Evolutionary conservation across 2,888 invertebrate genomes (phyloP).

Genomic region (Yponomeuta cagnagella): DNA sequence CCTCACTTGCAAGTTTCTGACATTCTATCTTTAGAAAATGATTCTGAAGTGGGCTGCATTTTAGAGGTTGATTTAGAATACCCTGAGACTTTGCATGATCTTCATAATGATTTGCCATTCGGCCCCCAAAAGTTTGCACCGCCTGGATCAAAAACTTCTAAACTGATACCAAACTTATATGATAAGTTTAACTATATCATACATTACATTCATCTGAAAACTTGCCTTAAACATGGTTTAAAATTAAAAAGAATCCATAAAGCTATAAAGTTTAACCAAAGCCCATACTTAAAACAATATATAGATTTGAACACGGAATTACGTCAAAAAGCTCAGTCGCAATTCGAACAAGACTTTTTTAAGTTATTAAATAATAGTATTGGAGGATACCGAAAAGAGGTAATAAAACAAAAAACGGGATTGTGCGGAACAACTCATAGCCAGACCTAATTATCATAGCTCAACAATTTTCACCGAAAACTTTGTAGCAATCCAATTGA

Average conservation of each 20-base stretch:
- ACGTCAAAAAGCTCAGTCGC: slow-evolving; percentile 4
- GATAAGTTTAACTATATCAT: slow-evolving; percentile 31
- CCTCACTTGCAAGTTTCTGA: too few species aligned
- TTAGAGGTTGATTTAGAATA: too few species aligned
- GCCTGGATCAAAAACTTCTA: slow-evolving; percentile 21
- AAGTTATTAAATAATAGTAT: slow-evolving; percentile 22
- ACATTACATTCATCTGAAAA: slow-evolving; percentile 30
- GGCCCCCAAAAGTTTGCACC: slow-evolving; percentile 21
- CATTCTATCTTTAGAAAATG: too few species aligned
- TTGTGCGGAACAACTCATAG: slow-evolving; percentile 12
- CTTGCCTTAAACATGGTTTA: slow-evolving; percentile 30
- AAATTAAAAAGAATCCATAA: slow-evolving; percentile 29
- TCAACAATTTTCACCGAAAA: slow-evolving; percentile 17
- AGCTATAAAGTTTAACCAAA: slow-evolving; percentile 31
- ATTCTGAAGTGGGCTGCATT: too few species aligned
- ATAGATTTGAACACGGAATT: slow-evolving; percentile 24
- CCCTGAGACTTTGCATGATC: slow-evolving; percentile 7
- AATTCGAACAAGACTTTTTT: slow-evolving; percentile 24
- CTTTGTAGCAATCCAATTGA: slow-evolving; percentile 23
- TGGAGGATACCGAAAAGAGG: slow-evolving; percentile 22
- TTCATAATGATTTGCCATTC: slow-evolving; percentile 20
- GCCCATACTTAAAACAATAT: slow-evolving; percentile 30
- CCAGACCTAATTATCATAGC: slow-evolving; percentile 12
- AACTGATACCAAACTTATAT: slow-evolving; percentile 27
- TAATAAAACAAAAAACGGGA: slow-evolving; percentile 13